Conservation (phyloP, 2,888 invertebrate genomes). For the Galerucella nymphaeae region DNA sequence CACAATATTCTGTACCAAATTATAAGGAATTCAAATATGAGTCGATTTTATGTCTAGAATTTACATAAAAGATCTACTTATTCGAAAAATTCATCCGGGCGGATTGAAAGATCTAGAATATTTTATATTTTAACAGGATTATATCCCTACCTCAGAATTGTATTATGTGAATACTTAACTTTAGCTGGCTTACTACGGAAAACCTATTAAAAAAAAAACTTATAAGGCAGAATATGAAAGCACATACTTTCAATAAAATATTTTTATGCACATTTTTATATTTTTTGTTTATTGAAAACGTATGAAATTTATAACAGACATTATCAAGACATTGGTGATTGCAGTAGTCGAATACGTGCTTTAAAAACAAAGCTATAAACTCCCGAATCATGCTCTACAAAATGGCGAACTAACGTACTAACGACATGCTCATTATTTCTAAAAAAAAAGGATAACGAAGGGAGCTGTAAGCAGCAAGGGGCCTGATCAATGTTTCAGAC, state of each 20-base stretch:
- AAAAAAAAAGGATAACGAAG: constrained; percentile 9
- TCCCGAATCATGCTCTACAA: constrained; percentile 3
- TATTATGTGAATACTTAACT: not conserved
- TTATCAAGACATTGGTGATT: not conserved
- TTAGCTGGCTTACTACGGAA: not conserved
- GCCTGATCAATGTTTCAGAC: constrained; percentile 34
- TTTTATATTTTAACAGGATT: not conserved
- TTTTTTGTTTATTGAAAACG: not conserved
- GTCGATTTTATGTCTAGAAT: not conserved
- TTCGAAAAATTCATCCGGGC: not conserved
- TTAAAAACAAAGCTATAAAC: constrained; percentile 1
- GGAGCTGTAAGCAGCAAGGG: constrained; percentile 5
- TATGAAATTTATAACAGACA: not conserved
- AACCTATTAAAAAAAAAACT: not conserved
- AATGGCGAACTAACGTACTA: constrained; percentile 12
- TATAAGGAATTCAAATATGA: not conserved
- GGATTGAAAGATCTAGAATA: not conserved
- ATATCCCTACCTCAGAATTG: not conserved
- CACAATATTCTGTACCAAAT: not conserved
- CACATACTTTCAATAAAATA: not conserved
- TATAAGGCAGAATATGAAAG: not conserved
- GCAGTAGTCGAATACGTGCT: constrained; percentile 8
- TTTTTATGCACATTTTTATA: not conserved
- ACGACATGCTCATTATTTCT: constrained; percentile 29
- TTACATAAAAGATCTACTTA: not conserved